Evolutionary conservation across 92 coral and sea anemone genomes (phyloP), one percentile per base, ranked within the genome.

Genomic region (Epizoanthus stellaris): DNA sequence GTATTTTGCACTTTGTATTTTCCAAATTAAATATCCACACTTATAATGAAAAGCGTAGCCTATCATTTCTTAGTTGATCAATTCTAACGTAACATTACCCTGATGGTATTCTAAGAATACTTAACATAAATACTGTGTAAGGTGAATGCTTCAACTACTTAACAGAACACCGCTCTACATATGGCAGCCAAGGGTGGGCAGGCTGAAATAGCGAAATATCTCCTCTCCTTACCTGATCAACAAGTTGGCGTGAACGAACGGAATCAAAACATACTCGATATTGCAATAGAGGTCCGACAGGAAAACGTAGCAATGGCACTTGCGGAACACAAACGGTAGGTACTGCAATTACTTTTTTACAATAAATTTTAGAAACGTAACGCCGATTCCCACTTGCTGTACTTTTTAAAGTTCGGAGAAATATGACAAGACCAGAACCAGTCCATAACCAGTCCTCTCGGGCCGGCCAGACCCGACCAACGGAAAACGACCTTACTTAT

Each of bases 141-240:
- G 52, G 10, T 6, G 8, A 45, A 45, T 45, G 52, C 9, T 45
- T 47, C 11, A 38, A 20, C 16, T 4, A 25, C 39, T 73, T n/a
- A 15, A 0, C 73, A 94, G 98, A 94, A 94, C 62, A 94, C 98
- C 4, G 93, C 98, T 8, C 85, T 94, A 0, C 98, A 94, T 71
- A 94, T 92, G 98, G 92, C 93, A 38, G 98, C 98, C 52, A 87
- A 90, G 88, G 98, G 98, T 1, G 98, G 98, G 13, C 95, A 94
- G 71, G 89, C 90, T 3, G 89, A 94, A 20, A 89, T 94, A 52
- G 89, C 92, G 7, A 65, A 89, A 45, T 88, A 84, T 76, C 92
- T 94, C 25, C 98, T 94, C 30, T 82, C 86, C 45, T 92, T 92
- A 90, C 89, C 87, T 56, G 98, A 94, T 23, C 98, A 94, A 67